Conservation (phyloP, 2,888 invertebrate genomes). For the Diabrotica balteata region DNA sequence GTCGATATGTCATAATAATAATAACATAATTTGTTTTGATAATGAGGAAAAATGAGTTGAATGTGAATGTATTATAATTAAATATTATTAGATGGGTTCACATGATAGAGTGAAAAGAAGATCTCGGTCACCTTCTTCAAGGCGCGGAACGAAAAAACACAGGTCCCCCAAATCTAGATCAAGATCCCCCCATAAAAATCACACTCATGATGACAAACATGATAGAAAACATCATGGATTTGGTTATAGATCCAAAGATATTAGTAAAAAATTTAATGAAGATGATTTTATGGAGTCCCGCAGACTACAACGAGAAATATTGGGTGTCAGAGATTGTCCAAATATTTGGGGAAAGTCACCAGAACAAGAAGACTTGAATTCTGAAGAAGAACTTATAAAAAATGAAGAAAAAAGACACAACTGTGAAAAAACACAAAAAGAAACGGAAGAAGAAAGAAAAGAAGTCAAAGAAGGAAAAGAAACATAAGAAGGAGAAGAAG, state of each 20-base stretch:
- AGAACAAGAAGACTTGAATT: slow-evolving; percentile 66
- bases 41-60: too few species aligned
- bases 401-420: slow-evolving; percentile 35
- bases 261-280: slow-evolving; percentile 53
- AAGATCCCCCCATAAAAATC: slow-evolving; percentile 24
- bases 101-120: slow-evolving; percentile 24
- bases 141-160: slow-evolving; percentile 28
- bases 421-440: slow-evolving; percentile 58
- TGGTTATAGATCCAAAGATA: slow-evolving; percentile 25
- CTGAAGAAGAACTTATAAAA: slow-evolving; percentile 51
- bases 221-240: slow-evolving; percentile 19
- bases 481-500: slow-evolving; percentile 65
- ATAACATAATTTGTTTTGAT: too few species aligned
- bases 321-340: slow-evolving; percentile 73
- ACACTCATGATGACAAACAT: slow-evolving; percentile 14
- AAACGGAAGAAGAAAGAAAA: slow-evolving; percentile 66
- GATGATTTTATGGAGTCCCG: slow-evolving; percentile 76
- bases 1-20: too few species aligned
- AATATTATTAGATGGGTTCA: slow-evolving; percentile 24
- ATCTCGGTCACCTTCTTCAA: slow-evolving; percentile 33
- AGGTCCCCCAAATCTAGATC: slow-evolving; percentile 29
- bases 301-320: slow-evolving; percentile 75
- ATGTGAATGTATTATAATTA: too few species aligned
- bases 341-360: slow-evolving; percentile 82
- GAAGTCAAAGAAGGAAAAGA: slow-evolving; percentile 65